Conservation (phyloP, 2,888 invertebrate genomes). For the Lochmaea capreae region DNA sequence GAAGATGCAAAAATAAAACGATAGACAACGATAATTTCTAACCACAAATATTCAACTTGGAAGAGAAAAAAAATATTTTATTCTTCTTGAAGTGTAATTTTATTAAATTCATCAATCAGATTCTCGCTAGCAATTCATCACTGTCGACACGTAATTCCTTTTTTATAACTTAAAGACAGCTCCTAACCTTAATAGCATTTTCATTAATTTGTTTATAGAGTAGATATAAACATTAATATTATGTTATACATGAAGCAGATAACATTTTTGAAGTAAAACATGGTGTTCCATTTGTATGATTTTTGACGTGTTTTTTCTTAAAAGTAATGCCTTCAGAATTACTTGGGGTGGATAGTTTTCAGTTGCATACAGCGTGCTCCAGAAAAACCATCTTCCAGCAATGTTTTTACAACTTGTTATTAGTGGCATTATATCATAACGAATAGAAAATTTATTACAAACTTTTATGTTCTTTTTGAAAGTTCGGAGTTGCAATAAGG, state of each 20-base stretch:
- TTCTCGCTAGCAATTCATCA: conserved; percentile 48
- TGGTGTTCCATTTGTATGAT: no score
- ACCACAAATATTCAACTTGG: no score
- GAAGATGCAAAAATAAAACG: no score
- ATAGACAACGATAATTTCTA: no score
- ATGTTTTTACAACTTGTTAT: not conserved
- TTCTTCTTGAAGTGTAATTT: not conserved
- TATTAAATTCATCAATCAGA: conserved; percentile 44
- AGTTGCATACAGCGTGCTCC: no score
- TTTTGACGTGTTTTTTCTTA: no score
- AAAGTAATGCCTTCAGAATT: no score
- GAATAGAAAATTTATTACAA: not conserved
- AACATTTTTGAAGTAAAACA: no score
- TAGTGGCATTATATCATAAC: not conserved
- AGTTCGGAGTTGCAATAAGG: conserved; percentile 8
- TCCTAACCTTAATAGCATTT: conserved; percentile 51
- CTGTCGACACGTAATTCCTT: conserved; percentile 55
- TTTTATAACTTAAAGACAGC: conserved; percentile 50
- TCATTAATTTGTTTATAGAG: not conserved
- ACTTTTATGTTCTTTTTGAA: conserved; percentile 1
- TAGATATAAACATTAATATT: no score
- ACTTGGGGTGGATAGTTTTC: no score
- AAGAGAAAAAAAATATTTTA: no score
- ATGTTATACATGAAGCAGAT: no score
- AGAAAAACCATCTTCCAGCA: not conserved